phyloP scores from a whole-genome alignment of 2,888 invertebrate genomes.

The Drosophila cyrtoloma region DNA sequence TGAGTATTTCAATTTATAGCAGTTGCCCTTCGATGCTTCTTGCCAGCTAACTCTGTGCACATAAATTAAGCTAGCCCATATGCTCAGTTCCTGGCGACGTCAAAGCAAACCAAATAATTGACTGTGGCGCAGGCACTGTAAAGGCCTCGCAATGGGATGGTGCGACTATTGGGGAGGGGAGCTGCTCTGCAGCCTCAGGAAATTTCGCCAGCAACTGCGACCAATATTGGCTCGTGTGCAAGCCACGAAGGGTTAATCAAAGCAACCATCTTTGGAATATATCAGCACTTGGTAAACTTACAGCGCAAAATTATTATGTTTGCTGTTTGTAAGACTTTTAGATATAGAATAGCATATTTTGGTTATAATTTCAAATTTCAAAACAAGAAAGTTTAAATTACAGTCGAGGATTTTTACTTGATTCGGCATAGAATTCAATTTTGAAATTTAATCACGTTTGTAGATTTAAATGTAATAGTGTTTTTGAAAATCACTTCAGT shows the following conservation, averaged over 20 bases:
- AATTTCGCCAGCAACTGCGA: constrained; percentile 24
- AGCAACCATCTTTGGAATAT: neutral
- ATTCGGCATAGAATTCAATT: neutral
- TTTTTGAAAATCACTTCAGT: neutral
- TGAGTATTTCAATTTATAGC: constrained; percentile 77
- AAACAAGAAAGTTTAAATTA: neutral
- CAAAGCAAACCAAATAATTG: constrained; percentile 55
- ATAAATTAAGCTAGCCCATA: constrained; percentile 62
- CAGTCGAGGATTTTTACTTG: neutral
- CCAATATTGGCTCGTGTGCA: neutral
- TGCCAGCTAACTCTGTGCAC: constrained; percentile 49
- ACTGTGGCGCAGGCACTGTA: constrained; percentile 12
- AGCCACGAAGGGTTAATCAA: neutral
- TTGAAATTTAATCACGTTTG: neutral
- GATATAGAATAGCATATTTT: neutral
- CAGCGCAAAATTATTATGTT: neutral
- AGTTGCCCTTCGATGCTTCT: constrained; percentile 52
- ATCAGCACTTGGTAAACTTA: neutral
- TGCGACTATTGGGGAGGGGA: neutral
- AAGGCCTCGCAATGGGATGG: neutral
- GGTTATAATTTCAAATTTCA: neutral
- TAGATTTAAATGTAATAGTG: neutral
- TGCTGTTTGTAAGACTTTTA: neutral
- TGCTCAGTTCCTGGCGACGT: constrained; percentile 14
- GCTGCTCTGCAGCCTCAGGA: neutral